Base-by-base conservation (phyloP, 2,797 vertebrate species). In the Anabas testudineus region DNA sequence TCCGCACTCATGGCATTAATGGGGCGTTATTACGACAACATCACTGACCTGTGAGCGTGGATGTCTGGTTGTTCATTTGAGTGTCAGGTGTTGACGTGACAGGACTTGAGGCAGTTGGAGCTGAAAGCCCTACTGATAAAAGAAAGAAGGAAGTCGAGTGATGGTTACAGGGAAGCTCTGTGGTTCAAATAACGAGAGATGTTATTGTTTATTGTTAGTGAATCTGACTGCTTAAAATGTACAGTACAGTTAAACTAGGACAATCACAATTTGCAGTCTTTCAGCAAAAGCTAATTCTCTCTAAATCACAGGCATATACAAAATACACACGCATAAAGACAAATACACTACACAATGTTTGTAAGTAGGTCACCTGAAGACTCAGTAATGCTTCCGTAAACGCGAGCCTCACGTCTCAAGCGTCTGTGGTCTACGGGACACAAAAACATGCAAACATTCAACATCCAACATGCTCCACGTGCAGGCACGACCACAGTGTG, bases 401-500 rank as follows among this genome's bases (percentile, higher is more conserved):
- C 7, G 30, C 0, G 4, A 51, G 12, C 5, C 0, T 2, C 8
- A 18, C 62, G 80, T 63, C 75, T 85, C 22, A 66, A 47, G 45
- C 30, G 49, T 55, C 74, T 85, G 45, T 42, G 54, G n/a, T 62
- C 89, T 91, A 84, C 37, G 70, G 74, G 65, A 79, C 68, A 83
- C 21, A 87, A 61, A 65, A 53, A 84, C 82, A 86, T 82, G 71
- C 78, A 85, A n/a, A 45, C 74, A 79, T 80, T 72, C 74, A 90
- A 21, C 78, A 53, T 52, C 6, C 30, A 65, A 36, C 76, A 78
- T 84, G 83, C 81, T 70, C 54, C 42, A 74, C 19, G 10, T 16
- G 74, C 76, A 67, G 83, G 80, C 81, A 84, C 2, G 26, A 7
- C 54, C 54, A 67, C 59, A n/a, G 36, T 5, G 32, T 1, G 19